These are phyloP conservation scores for Ethmia dodecea DNA, from an alignment of 2,888 invertebrate species.

Conservation along the genomic window DNA sequence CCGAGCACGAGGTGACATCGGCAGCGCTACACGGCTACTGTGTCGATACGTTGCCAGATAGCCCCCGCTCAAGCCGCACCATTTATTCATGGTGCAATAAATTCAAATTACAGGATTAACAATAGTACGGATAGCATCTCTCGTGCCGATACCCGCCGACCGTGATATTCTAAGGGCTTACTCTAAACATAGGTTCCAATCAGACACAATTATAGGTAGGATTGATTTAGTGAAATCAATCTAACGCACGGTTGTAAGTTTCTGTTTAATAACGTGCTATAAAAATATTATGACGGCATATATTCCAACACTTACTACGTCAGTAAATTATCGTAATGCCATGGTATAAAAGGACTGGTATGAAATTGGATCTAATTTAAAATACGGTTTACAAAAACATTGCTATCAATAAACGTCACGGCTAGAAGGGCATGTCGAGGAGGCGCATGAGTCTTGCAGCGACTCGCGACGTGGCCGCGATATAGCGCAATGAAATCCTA, in stretches of 20 bases:
- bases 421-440: constrained; percentile 40
- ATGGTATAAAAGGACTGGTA: constrained; percentile 31
- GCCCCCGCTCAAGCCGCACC: constrained; percentile 55
- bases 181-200: constrained; percentile 26
- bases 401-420: constrained; percentile 61
- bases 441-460: constrained; percentile 52
- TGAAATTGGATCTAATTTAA: constrained; percentile 51
- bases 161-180: constrained; percentile 34
- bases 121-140: constrained; percentile 73
- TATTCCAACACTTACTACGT: constrained; percentile 20
- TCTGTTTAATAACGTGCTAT: constrained; percentile 33
- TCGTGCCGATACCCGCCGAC: constrained; percentile 46
- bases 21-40: constrained; percentile 40
- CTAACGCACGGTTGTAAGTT: constrained; percentile 10
- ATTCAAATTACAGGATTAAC: constrained; percentile 78
- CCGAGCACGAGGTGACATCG: constrained; percentile 26
- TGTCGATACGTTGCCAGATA: constrained; percentile 65
- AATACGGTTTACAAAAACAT: constrained; percentile 52
- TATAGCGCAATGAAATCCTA: constrained; percentile 73
- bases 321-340: constrained; percentile 23
- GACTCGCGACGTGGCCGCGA: constrained; percentile 39
- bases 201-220: constrained; percentile 11
- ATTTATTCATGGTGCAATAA: constrained; percentile 76
- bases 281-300: constrained; percentile 38
- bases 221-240: constrained; percentile 9